A percentile compares a stretch with the other conserved stretches of the same genome.
Evolutionary conservation across 2,797 vertebrate species (phyloP).

Genomic region (Tenualosa thibaudeaui): DNA sequence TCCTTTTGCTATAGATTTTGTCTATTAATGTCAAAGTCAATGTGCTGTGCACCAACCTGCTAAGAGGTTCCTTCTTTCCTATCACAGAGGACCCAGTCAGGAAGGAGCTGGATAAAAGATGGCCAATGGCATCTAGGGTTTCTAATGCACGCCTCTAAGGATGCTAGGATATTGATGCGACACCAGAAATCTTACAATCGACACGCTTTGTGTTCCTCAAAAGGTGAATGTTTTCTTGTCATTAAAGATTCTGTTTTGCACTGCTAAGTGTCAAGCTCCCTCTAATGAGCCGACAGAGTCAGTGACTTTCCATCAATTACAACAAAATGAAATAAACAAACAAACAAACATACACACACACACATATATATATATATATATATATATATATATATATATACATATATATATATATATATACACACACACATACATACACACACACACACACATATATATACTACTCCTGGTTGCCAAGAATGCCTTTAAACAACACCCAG

Average conservation of each 20-base stretch:
- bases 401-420: no score
- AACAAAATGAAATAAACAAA: background rate
- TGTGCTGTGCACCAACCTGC: constrained; percentile 59
- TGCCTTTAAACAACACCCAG: background rate
- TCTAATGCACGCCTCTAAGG: constrained; percentile 67
- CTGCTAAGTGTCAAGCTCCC: constrained; percentile 55
- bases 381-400: no score
- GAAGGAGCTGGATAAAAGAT: constrained; percentile 63
- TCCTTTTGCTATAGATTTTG: constrained; percentile 74
- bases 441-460: no score
- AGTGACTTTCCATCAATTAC: background rate
- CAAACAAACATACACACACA: background rate
- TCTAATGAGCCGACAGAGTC: constrained; percentile 39
- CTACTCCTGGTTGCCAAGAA: no score
- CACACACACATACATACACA: no score
- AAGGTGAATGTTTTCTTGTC: constrained; percentile 54
- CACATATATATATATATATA: no score
- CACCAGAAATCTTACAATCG: constrained; percentile 64
- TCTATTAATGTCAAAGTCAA: constrained; percentile 76
- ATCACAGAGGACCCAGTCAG: constrained; percentile 73
- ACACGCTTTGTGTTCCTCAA: constrained; percentile 63
- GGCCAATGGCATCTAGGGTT: constrained; percentile 68
- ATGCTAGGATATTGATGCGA: constrained; percentile 68
- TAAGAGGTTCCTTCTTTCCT: constrained; percentile 49
- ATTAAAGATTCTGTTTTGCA: constrained; percentile 60